A percentile compares a stretch with the other conserved stretches of the same genome.
phyloP scores from a whole-genome alignment of 2,888 invertebrate genomes.

The Heliconius erato region DNA sequence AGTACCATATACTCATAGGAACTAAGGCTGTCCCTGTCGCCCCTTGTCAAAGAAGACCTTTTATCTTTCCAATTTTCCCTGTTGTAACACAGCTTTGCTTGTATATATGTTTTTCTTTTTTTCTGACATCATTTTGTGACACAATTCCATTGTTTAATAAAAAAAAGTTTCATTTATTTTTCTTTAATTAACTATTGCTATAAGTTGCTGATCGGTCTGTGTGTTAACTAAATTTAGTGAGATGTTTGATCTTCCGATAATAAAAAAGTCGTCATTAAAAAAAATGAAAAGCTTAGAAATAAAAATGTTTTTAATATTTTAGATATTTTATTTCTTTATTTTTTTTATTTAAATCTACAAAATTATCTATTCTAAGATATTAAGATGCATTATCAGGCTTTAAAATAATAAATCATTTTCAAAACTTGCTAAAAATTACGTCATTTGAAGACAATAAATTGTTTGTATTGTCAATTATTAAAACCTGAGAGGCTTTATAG shows the following conservation, averaged over 20 bases:
- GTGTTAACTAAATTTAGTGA: neutral
- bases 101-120: constrained; percentile 15
- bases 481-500: no score
- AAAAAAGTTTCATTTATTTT: neutral
- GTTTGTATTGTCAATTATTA: neutral
- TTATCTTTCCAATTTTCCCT: constrained; percentile 42
- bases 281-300: no score
- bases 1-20: constrained; percentile 39
- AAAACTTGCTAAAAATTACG: neutral
- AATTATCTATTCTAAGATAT: no score
- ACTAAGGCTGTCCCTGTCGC: constrained; percentile 57
- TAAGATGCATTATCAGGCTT: no score
- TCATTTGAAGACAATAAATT: constrained; percentile 12
- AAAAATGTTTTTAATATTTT: no score
- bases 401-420: constrained; percentile 10
- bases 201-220: neutral
- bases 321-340: no score
- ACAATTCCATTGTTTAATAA: neutral
- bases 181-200: neutral
- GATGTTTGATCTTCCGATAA: neutral
- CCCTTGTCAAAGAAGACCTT: constrained; percentile 58
- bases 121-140: neutral
- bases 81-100: constrained; percentile 36
- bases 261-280: no score
- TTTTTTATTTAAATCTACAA: no score